Base-by-base conservation (phyloP, 1,140 invertebrate species). In the Brachionus plicatilis region DNA sequence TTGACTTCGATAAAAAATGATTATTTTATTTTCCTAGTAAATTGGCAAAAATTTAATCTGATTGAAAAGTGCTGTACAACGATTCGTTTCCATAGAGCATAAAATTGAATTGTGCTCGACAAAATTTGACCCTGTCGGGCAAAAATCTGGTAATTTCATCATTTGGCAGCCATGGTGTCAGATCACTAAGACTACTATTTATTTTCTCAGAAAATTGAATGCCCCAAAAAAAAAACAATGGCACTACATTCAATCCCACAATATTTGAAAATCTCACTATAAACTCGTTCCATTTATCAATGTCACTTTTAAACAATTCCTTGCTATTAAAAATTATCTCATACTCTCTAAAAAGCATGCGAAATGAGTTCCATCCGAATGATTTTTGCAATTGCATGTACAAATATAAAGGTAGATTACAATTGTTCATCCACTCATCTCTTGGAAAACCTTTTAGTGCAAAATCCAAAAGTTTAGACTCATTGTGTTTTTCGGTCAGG, bases 241-340 rank as follows among this genome's bases (percentile, higher is more conserved):
- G 79, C 41, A 29, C 17, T 3, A 82, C 79, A 47, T 82, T 68
- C 8, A 65, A 24, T 29, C 79, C 79, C n/a, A 82, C 79, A 43
- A 65, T 60, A 29, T 60, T 82, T 7, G 79, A 82, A 68, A 65
- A 82, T 45, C 79, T 41, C 12, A 41, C n/a, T 41, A 82, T 82
- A 60, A 60, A 82, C n/a, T 82, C 33, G 24, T 82, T 56, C 79
- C 79, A 82, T 82, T 82, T 82, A 20, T 82, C 53, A 24, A 11
- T 12, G 11, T 82, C 79, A 47, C 4, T 65, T 24, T 82, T 60
- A 47, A 45, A 82, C 7, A 65, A 56, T 11, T 60, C 43, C 17
- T 43, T 43, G 3, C 17, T 43, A 37, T 60, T 68, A 8, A 24
- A 8, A 20, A 68, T 41, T 11, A 41, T 4, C 37, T 82, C 79